Base-by-base conservation (phyloP, 2,888 invertebrate genomes). In the Myopa tessellatipennis region DNA sequence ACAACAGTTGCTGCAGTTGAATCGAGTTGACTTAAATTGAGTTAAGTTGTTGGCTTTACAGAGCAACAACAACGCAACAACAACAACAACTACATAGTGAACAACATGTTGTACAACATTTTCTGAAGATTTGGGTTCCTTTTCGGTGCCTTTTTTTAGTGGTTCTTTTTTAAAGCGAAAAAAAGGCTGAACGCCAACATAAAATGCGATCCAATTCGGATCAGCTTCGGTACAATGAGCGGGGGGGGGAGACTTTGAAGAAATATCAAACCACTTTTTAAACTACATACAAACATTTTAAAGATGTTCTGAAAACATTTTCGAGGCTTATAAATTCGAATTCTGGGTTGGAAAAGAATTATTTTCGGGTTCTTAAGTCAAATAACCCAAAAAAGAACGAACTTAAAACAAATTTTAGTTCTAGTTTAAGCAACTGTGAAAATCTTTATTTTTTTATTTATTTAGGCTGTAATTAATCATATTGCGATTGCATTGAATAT, bases 71-170 rank as follows among this genome's bases (percentile, higher is more conserved):
- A 8, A 61, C 26, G 4, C 5, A 69, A n/a, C 45, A 73, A 61
- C 73, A 63, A 73, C 73, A 73, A 50, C 63, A n/a, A n/a, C n/a
- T n/a, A n/a, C n/a, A n/a, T 73, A 50, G 63, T 63, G 7, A 26
- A 61, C 73, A 63, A 73, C 73, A 63, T 73, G 73, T 73, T 73
- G 63, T 63, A 63, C 73, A 73, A 50, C 73, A 73, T 73, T 73
- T 63, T 61, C 34, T 63, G 61, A n/a, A n/a, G 58, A 38, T 58
- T 67, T 67, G 36, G 36, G 7, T 6, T 67, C 38, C 58, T 55
- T 60, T 60, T 45, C 38, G 40, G 4, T 60, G 5, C 16, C 34
- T 55, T 55, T 70, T 71, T 55, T 71, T 52, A 16, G 8, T 67
- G 4, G 36, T 36, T 45, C 45, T 6, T 8, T 45, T 6, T 45